Evolutionary conservation across 2,113 vertebrate species (phyloP).

Genomic region (Thunnus maccoyii): DNA sequence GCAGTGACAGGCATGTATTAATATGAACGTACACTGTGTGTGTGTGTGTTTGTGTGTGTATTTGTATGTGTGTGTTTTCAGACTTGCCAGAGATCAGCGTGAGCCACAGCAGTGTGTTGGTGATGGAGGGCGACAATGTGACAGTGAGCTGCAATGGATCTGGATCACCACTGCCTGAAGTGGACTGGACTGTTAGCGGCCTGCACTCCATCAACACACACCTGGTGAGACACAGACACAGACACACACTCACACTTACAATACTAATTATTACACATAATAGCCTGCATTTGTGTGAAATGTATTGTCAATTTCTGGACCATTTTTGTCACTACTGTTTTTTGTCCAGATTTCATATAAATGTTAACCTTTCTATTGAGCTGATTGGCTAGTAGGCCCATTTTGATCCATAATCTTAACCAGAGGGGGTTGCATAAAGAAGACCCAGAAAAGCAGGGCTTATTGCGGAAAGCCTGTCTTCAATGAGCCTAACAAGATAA

Average conservation of each 20-base stretch:
- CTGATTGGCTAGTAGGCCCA: no score
- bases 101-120: slow-evolving; percentile 93
- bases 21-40: slow-evolving; percentile 1
- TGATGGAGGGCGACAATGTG: slow-evolving; percentile 93
- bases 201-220: slow-evolving; percentile 98
- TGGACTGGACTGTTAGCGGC: slow-evolving; percentile 94
- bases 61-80: slow-evolving; percentile 63
- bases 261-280: not conserved
- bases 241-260: not conserved
- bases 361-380: no score
- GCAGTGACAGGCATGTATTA: slow-evolving; percentile 18
- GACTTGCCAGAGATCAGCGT: slow-evolving; percentile 97
- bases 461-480: no score
- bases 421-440: no score
- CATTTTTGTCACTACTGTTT: no score
- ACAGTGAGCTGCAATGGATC: slow-evolving; percentile 97
- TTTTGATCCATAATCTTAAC: no score
- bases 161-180: slow-evolving; percentile 92
- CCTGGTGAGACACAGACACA: slow-evolving; percentile 85
- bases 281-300: no score
- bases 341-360: no score
- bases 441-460: no score
- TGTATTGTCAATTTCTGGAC: no score
- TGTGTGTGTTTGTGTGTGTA: slow-evolving; percentile 24
- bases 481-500: no score